Evolutionary conservation across 2,888 invertebrate species (phyloP), one percentile per base, ranked within the genome.

Genomic region (Leptothorax acervorum): DNA sequence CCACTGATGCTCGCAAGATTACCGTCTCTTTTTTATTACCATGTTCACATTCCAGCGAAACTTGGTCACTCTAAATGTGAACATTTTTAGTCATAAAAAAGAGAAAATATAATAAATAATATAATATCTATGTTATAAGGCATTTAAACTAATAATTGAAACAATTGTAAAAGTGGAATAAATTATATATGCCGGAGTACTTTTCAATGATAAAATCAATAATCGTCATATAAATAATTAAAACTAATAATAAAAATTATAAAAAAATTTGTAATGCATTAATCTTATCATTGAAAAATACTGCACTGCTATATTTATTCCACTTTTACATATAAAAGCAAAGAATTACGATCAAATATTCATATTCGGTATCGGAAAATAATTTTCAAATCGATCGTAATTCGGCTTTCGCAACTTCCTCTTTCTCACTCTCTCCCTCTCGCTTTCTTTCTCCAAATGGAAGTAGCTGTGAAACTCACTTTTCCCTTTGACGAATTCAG

Each of bases 401-500:
- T 48, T 35, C 18, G 3, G 3, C 15, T 39, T 57, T 45, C 31
- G 23, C 39, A n/a, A 68, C 60, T 79, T 79, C 48, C 42, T 9
- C 35, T n/a, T 15, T n/a, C n/a, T 62, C 9, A 4, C 23, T n/a
- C 31, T n/a, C n/a, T 62, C 9, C 4, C 23, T 9, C 31, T 9
- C 62, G 35, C 9, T 53, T 53, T 4, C 28, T n/a, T 12, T 62
- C 2, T 15, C 15, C 28, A 15, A 42, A 23, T 18, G 55, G 23
- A 70, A 70, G 68, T 70, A n/a, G 45, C 35, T 11, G 15, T 15
- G 1, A 81, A 76, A 96, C 97, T 97, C 96, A 97, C 97, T 97
- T 95, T 97, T 97, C 95, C 97, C 97, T 95, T 97, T 97, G 94
- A 97, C 97, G 94, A 97, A 97, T 94, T 97, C 97, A 91, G 97